Evolutionary conservation across 2,113 vertebrate species (phyloP).

Genomic region (Neopipo cinnamomea): DNA sequence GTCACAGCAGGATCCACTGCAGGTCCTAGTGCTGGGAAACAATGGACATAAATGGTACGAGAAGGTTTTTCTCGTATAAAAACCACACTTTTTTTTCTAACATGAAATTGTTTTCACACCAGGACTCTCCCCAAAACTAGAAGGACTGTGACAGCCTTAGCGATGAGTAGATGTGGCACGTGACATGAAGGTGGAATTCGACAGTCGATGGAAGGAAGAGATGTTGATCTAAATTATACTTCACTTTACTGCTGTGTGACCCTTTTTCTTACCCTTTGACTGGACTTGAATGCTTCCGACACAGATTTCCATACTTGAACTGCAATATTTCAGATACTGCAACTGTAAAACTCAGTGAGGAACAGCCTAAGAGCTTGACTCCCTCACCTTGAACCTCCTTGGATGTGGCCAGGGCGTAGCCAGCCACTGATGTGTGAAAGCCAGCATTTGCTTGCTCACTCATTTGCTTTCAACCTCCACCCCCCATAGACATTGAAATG

Average conservation of each 20-base stretch:
- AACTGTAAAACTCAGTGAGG: neutral
- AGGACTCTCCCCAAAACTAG: neutral
- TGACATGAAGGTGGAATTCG: neutral
- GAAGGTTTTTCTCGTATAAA: slow-evolving; percentile 1
- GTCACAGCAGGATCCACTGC: slow-evolving; percentile 59
- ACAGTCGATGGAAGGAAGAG: neutral
- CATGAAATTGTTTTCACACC: neutral
- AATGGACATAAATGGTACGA: slow-evolving; percentile 21
- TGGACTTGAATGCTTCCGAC: neutral
- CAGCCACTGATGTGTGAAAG: slow-evolving; percentile 64
- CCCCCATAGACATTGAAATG: slow-evolving; percentile 69
- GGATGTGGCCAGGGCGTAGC: slow-evolving; percentile 48
- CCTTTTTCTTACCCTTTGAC: slow-evolving; percentile 22
- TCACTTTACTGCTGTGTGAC: neutral
- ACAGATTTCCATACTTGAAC: neutral
- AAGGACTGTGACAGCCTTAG: neutral
- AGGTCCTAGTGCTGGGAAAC: slow-evolving; percentile 55
- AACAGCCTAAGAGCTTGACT: slow-evolving; percentile 21
- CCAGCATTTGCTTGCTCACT: slow-evolving; percentile 60
- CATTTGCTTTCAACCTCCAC: slow-evolving; percentile 66
- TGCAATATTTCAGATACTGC: neutral
- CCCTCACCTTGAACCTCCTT: slow-evolving; percentile 64
- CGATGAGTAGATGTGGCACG: neutral
- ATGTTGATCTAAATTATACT: slow-evolving; percentile 14
- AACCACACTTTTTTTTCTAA: neutral